Evolutionary conservation across 1,140 invertebrate species (phyloP), one percentile per base, ranked within the genome.

Genomic region (Drosophila hydei): DNA sequence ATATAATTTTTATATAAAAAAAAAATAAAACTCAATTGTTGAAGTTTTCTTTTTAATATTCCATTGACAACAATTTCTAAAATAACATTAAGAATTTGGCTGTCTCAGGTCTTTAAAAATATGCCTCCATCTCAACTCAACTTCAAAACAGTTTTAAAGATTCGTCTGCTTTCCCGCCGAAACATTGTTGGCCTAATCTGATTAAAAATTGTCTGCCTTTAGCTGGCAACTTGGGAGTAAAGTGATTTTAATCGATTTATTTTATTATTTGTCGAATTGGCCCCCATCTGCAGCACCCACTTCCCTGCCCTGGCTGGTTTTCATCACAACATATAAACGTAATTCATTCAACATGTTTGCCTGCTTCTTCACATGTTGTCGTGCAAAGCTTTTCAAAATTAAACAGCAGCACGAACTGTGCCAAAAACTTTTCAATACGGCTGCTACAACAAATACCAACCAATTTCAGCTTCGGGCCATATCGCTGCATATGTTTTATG

Each of bases 221-320:
- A 48, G 30, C 23, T 56, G 59, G 60, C 61, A 81, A 87, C 69
- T 87, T 77, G 77, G 61, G 47, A 77, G 74, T 64, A 75, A 85
- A 85, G 70, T 87, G 80, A 85, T 85, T 85, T 85, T 74, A 85
- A 80, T 81, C 73, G 81, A 72, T 84, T 85, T 77, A 61, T 80
- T 65, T 85, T 63, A 45, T 55, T 47, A 18, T 43, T 61, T 54
- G 23, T 64, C 42, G 40, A 30, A 50, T 63, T 69, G 50, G 11
- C 47, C 52, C 8, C 2, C 40, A 43, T 33, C 21, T 23, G 21
- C 21, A 2, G 21, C 21, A 2, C 21, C 4, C 21, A 3, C 21
- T 23, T 3, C 21, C 21, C 21, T 23, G 21, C 21, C 25, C 25
- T 6, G 6, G 30, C 11, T 6, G 30, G 0, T 11, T 33, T 33